Base-by-base conservation (phyloP, 2,113 vertebrate genomes). In the Dipodomys spectabilis region DNA sequence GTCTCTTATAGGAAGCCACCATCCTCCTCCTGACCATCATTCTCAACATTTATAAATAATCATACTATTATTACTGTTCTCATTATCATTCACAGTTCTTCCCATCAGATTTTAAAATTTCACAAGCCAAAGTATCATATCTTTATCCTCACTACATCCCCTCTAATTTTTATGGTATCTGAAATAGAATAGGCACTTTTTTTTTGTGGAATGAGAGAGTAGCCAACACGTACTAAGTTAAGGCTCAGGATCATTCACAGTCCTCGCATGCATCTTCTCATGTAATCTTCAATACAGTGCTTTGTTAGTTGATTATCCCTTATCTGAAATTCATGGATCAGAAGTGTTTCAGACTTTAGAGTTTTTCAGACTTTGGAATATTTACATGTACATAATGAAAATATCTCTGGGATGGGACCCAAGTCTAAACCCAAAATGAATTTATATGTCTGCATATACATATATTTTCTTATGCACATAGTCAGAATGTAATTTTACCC, bases 41-140 rank as follows among this genome's bases (percentile, higher is more conserved):
- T 64, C 25, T 35, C 86, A 82, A 65, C 84, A n/a, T 81, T 72
- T 93, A 93, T 72, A 86, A 82, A 79, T 83, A 80, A 77, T 73
- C 18, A 1, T 67, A 80, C 57, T 49, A 73, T 80, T 92, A 68
- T 74, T 89, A 20, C 67, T 86, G 44, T 62, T 71, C 81, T 82
- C 20, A 10, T 67, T 64, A 71, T 78, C 72, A 86, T 32, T 64
- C 62, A 73, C 35, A 73, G 87, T 57, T 80, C 65, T 68, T 62
- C 65, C 3, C 22, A 74, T 57, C 77, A 39, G 44, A 81, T 83
- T 6, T 80, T 35, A 72, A 92, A 90, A 7, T 64, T 86, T 87
- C n/a, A 19, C 1, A 44, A 89, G 30, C 82, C 35, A n/a, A 65
- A 67, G 16, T 19, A 39, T n/a, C 60, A 1, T 16, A 65, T 62